Conservation (phyloP, 2,797 vertebrate genomes). For the Anabas testudineus region DNA sequence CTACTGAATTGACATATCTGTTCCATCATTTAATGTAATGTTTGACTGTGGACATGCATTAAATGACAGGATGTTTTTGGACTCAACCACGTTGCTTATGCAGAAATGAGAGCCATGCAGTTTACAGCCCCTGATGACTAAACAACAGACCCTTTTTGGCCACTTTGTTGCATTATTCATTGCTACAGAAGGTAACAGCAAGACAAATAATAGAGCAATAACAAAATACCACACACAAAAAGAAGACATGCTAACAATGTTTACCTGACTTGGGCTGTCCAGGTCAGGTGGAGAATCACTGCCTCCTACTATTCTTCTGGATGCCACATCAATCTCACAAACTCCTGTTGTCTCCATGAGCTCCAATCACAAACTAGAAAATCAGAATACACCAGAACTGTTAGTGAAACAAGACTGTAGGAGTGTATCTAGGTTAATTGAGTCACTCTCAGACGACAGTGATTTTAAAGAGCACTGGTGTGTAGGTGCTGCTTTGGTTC, state of each 20-base stretch:
- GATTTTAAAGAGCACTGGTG: background rate
- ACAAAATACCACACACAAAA: background rate
- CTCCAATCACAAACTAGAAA: slow-evolving; percentile 30
- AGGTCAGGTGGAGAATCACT: slow-evolving; percentile 77
- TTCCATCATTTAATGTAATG: background rate
- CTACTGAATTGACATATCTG: too few species aligned
- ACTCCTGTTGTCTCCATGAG: slow-evolving; percentile 86
- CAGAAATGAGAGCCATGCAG: background rate
- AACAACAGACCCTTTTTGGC: background rate
- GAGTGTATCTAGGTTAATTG: background rate
- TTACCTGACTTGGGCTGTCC: slow-evolving; percentile 80
- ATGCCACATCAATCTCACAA: slow-evolving; percentile 81
- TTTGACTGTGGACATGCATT: background rate
- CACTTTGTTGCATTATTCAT: too few species aligned
- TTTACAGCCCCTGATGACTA: background rate
- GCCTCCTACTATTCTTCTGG: slow-evolving; percentile 80
- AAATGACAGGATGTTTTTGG: background rate
- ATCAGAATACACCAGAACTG: background rate
- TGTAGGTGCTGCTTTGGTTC: background rate
- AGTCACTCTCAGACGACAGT: background rate
- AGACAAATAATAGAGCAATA: background rate
- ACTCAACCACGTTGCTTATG: background rate
- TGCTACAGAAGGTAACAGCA: background rate
- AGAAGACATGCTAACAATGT: background rate
- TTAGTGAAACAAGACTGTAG: background rate